These are phyloP conservation scores for Tokudaia tokunoshimensis DNA, from an alignment of 2,797 vertebrate genomes.

Conservation along the genomic window DNA sequence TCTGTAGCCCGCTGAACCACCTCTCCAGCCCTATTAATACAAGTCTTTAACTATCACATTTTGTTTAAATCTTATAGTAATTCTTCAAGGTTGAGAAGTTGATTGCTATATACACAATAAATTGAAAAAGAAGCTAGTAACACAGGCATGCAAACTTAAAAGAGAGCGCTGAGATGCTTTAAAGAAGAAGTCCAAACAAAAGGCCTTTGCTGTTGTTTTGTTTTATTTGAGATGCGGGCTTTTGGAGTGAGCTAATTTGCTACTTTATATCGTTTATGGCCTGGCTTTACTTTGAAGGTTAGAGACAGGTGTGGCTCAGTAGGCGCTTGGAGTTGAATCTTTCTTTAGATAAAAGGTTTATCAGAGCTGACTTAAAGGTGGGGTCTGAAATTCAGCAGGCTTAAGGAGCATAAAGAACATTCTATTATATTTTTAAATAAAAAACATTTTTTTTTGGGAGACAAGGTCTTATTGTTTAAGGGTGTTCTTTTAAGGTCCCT, in stretches of 20 bases:
- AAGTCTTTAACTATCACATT: neutral
- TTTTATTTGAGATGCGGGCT: constrained; percentile 13
- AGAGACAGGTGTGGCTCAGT: neutral
- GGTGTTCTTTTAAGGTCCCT: neutral
- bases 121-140: constrained; percentile 21
- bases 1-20: neutral
- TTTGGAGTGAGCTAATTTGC: neutral
- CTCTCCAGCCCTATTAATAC: neutral
- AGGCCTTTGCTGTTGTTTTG: neutral
- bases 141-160: constrained; percentile 1
- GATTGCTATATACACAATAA: constrained; percentile 1
- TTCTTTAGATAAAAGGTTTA: neutral
- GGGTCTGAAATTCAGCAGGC: neutral
- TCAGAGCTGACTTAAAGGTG: neutral
- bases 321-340: neutral
- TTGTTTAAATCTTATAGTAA: constrained; percentile 56
- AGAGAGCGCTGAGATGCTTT: neutral
- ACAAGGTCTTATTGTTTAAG: neutral
- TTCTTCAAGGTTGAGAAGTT: neutral
- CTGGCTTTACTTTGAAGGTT: neutral
- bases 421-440: neutral
- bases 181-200: neutral
- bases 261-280: neutral
- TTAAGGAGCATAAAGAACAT: neutral
- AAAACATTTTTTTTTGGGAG: neutral